phyloP scores from a whole-genome alignment of 2,113 vertebrate genomes.

The Rallus limicola region DNA sequence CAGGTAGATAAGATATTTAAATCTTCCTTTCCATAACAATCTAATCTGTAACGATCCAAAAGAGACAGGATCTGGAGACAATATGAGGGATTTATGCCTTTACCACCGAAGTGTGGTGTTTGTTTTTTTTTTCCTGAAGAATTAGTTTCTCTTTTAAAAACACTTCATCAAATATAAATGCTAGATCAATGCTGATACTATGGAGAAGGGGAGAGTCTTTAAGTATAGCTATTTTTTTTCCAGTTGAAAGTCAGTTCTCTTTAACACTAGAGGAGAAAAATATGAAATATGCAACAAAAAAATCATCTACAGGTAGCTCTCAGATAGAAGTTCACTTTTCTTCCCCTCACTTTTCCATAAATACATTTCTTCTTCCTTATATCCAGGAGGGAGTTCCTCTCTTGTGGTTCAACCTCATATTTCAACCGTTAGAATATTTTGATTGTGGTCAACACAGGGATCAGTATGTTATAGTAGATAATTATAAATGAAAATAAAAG shows the following conservation, averaged over 20 bases:
- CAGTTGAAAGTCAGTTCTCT: background rate
- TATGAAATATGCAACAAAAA: background rate
- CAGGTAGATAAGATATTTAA: slow-evolving; percentile 83
- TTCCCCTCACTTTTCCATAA: background rate
- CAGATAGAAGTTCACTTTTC: background rate
- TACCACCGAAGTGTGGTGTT: background rate
- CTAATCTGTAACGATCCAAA: slow-evolving; percentile 32
- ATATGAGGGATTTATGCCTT: background rate
- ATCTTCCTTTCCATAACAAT: slow-evolving; percentile 46
- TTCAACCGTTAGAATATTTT: background rate
- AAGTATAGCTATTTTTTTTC: background rate
- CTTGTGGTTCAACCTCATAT: background rate
- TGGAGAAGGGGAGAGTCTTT: background rate
- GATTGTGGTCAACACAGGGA: background rate
- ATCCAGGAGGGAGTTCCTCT: background rate
- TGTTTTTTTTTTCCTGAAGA: background rate
- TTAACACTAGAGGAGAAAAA: background rate
- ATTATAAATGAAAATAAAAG: background rate
- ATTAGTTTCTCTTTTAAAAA: background rate
- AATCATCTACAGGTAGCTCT: background rate
- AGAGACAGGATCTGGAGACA: background rate
- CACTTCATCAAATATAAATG: background rate
- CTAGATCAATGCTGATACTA: background rate
- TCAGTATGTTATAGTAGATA: background rate
- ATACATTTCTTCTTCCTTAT: background rate